Evolutionary conservation across 2,797 vertebrate species (phyloP).

Genomic region (Cottoperca gobio): DNA sequence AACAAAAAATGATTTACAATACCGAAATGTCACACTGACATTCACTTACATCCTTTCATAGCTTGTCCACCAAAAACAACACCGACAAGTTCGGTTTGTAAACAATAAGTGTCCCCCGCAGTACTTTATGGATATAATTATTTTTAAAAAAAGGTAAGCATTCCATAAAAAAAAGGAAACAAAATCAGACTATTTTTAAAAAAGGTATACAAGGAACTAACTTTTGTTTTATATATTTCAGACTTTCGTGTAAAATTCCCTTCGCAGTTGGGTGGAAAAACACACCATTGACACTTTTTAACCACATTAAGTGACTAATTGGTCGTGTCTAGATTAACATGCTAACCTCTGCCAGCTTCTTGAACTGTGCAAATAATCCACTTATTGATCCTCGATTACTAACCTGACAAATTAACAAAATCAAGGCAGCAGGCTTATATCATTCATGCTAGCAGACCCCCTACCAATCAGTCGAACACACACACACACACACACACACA

Average conservation of each 20-base stretch:
- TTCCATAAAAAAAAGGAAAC: background rate
- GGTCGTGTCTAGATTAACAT: conserved; percentile 53
- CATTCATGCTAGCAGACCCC: conserved; percentile 45
- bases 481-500: conserved; percentile 15
- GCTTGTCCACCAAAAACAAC: too few relatives aligned
- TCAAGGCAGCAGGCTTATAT: conserved; percentile 47
- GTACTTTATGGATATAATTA: background rate
- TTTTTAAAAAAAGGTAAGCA: background rate
- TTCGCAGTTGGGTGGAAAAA: conserved; percentile 14
- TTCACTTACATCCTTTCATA: too few relatives aligned
- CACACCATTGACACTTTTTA: conserved; percentile 29
- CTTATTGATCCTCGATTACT: conserved; percentile 60
- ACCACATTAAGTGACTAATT: conserved; percentile 45
- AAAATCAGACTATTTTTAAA: background rate
- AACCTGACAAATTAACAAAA: conserved; percentile 73
- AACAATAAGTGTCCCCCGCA: background rate
- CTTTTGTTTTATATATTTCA: conserved; percentile 19
- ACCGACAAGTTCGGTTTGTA: too few relatives aligned
- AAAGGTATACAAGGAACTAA: background rate
- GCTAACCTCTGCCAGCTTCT: conserved; percentile 43
- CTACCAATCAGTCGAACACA: conserved; percentile 24
- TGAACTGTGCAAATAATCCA: conserved; percentile 66
- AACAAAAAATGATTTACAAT: too few relatives aligned
- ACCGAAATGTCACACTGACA: too few relatives aligned
- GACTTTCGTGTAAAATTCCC: conserved; percentile 20